Evolutionary conservation across 2,113 vertebrate species (phyloP).

Genomic region (Fulica atra): DNA sequence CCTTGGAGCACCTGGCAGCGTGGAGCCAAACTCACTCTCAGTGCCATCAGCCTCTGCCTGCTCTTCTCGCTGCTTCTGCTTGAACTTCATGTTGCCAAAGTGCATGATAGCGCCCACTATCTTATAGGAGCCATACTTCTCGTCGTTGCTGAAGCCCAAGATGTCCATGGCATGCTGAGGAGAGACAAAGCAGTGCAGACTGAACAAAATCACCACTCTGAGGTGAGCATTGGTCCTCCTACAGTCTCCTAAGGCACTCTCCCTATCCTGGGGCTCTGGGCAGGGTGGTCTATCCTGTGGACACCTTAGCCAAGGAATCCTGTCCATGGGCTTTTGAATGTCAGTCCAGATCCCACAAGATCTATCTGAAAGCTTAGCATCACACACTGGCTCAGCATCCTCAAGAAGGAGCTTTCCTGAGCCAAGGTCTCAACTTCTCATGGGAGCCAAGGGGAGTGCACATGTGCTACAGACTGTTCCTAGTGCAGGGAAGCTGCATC

Average conservation of each 20-base stretch:
- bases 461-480: background rate
- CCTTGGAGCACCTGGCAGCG: background rate
- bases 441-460: background rate
- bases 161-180: constrained; percentile 93
- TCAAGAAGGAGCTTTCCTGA: background rate
- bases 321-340: background rate
- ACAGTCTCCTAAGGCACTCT: rapidly evolving
- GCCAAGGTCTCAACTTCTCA: background rate
- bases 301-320: background rate
- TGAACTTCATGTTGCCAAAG: constrained; percentile 98
- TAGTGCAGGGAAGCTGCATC: background rate
- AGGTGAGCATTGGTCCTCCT: background rate
- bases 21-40: constrained; percentile 82
- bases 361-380: background rate
- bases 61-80: constrained; percentile 93
- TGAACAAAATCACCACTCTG: background rate
- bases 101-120: constrained; percentile 94
- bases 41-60: constrained; percentile 92
- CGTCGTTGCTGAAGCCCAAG: constrained; percentile 87
- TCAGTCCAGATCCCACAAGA: background rate
- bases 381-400: background rate
- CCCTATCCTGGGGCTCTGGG: background rate
- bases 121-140: constrained; percentile 93
- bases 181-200: background rate
- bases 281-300: background rate